Conservation (phyloP, 2,113 vertebrate genomes). For the Corythaixoides concolor region DNA sequence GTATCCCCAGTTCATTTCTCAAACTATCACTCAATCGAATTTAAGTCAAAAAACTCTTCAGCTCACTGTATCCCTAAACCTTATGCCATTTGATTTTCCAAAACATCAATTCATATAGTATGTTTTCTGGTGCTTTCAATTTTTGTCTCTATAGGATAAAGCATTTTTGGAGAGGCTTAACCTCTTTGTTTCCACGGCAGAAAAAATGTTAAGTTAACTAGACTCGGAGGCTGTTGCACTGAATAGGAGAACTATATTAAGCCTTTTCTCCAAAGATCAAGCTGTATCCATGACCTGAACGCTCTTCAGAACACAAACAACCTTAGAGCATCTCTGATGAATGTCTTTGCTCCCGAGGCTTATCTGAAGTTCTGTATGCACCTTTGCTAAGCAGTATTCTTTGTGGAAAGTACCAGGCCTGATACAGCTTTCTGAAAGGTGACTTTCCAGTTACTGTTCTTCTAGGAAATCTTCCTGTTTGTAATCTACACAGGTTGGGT, state of each 20-base stretch:
- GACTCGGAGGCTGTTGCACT: neutral
- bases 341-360: neutral
- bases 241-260: neutral
- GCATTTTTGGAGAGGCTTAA: neutral
- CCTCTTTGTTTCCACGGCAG: neutral
- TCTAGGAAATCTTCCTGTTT: neutral
- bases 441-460: neutral
- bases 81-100: fast-evolving
- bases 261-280: neutral
- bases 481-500: neutral
- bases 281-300: neutral
- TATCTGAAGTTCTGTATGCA: neutral
- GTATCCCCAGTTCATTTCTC: neutral
- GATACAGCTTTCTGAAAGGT: neutral
- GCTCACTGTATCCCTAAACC: neutral
- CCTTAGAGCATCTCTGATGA: neutral
- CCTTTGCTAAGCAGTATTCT: neutral
- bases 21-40: neutral
- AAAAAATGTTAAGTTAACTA: neutral
- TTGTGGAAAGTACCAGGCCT: neutral
- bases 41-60: neutral
- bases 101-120: neutral
- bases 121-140: neutral
- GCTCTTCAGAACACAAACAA: neutral
- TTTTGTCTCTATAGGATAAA: neutral